These are phyloP conservation scores for Pholis gunnellus DNA, from an alignment of 2,113 vertebrate genomes.

Conservation along the genomic window DNA sequence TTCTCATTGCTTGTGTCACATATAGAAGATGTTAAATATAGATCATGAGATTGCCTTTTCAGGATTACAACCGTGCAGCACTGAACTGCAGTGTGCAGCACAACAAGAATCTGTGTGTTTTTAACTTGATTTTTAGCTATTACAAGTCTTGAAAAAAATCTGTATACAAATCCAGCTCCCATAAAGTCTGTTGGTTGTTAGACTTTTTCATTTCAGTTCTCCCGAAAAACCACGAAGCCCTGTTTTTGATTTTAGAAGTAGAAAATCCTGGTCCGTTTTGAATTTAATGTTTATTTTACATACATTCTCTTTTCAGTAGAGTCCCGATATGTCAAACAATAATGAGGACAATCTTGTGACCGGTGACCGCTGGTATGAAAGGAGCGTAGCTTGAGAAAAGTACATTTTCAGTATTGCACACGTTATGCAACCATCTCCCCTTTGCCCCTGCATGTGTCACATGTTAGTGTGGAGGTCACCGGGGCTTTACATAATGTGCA, in stretches of 20 bases:
- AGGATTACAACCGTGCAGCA: background rate
- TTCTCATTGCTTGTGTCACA: conserved; percentile 9
- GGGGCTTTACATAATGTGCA: conserved; percentile 39
- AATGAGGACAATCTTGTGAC: conserved; percentile 10
- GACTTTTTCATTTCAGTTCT: background rate
- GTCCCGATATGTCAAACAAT: background rate
- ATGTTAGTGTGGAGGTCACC: conserved; percentile 38
- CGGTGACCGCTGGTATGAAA: background rate
- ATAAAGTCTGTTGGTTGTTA: background rate
- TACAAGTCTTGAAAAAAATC: background rate
- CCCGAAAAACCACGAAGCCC: background rate
- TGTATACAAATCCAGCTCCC: background rate
- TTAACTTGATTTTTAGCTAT: conserved; percentile 1
- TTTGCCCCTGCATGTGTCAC: conserved; percentile 52
- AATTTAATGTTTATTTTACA: background rate
- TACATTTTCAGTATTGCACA: conserved; percentile 12
- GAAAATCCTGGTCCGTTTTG: background rate
- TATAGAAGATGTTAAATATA: conserved; percentile 25
- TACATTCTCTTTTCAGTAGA: background rate
- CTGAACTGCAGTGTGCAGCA: background rate
- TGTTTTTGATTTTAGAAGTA: background rate
- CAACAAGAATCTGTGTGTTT: conserved; percentile 10
- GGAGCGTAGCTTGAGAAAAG: background rate
- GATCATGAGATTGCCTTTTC: background rate
- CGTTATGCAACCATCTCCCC: conserved; percentile 44